Conservation (phyloP, 2,113 vertebrate genomes). For the rabbit (Oryctolagus cuniculus) region DNA sequence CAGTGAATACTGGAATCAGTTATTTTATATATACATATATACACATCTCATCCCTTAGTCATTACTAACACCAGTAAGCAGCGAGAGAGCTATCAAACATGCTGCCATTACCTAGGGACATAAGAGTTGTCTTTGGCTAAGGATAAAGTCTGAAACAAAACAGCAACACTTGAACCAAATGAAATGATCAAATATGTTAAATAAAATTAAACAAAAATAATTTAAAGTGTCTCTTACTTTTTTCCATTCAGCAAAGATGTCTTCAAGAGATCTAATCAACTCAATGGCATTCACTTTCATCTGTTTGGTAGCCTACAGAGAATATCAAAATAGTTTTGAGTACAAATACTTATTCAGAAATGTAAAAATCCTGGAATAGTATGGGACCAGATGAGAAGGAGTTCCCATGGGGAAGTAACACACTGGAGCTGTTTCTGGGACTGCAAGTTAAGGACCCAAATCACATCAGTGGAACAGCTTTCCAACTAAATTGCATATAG, state of each 20-base stretch:
- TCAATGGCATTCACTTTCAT: conserved; percentile 88
- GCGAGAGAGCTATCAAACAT: not conserved
- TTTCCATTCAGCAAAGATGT: conserved; percentile 86
- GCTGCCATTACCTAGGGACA: not conserved
- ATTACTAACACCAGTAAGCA: too few species aligned
- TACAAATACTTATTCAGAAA: not conserved
- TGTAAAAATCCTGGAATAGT: not conserved
- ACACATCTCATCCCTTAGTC: too few species aligned
- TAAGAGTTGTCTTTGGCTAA: not conserved
- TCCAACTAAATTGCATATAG: not conserved
- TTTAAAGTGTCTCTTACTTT: conserved; percentile 84
- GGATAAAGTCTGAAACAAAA: not conserved
- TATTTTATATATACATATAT: not conserved
- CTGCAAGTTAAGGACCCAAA: not conserved
- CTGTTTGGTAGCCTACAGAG: conserved; percentile 88
- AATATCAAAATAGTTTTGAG: conserved; percentile 32
- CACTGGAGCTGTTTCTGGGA: not conserved
- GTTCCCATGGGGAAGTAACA: not conserved
- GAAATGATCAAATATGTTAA: not conserved
- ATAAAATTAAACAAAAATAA: not conserved
- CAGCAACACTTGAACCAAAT: accelerated
- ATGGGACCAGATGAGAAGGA: not conserved
- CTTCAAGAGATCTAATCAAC: conserved; percentile 88
- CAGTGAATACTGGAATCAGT: not conserved
- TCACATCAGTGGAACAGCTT: not conserved